These are phyloP conservation scores for Falco punctatus DNA, from an alignment of 2,113 vertebrate species.

Conservation along the genomic window DNA sequence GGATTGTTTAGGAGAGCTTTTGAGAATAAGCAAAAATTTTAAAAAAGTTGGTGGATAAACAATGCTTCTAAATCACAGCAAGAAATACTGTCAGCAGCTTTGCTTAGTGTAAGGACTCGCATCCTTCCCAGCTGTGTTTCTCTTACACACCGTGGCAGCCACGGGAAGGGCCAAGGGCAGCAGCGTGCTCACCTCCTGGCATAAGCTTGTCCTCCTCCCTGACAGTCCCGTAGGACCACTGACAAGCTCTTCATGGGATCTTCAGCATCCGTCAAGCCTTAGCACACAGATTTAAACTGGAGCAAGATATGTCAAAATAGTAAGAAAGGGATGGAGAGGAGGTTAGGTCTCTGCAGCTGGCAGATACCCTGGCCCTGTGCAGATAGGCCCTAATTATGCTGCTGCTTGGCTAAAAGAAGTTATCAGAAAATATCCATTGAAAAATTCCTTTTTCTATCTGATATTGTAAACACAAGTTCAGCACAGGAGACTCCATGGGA, in stretches of 20 bases:
- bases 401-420: neutral
- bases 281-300: neutral
- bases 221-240: accelerated
- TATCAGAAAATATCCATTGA: neutral
- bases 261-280: neutral
- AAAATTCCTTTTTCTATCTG: neutral
- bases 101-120: neutral
- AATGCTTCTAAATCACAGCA: neutral
- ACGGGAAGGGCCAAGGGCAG: accelerated
- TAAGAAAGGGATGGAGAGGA: neutral
- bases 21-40: neutral
- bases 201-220: neutral
- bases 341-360: neutral
- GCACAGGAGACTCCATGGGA: neutral
- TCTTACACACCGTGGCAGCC: neutral
- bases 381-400: neutral
- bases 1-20: neutral
- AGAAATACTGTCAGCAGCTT: neutral
- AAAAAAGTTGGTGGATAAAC: neutral
- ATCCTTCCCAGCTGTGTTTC: neutral
- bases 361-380: neutral
- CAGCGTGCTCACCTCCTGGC: neutral
- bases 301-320: neutral
- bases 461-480: conserved; percentile 29
- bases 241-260: neutral